phyloP scores from a whole-genome alignment of 1,140 invertebrate species.

The Charaxes varanes region DNA sequence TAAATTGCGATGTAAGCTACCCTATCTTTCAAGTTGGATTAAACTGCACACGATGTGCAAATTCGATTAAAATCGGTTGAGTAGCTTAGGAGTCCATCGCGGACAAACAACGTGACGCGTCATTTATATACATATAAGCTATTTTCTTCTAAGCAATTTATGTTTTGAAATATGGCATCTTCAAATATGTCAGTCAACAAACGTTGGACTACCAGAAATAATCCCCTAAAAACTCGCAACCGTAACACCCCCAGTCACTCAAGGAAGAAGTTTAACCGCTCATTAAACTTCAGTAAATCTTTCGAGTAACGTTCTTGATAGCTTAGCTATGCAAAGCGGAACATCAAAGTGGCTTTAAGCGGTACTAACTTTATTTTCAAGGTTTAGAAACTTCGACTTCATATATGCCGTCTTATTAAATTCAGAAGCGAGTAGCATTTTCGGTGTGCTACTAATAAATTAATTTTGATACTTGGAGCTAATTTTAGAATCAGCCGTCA shows the following conservation, averaged over 20 bases:
- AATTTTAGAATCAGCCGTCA: too few relatives aligned
- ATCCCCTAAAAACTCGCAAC: slow-evolving; percentile 20
- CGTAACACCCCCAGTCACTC: slow-evolving; percentile 18
- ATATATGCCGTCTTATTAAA: slow-evolving; percentile 3
- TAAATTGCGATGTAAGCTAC: too few relatives aligned
- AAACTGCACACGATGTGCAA: too few relatives aligned
- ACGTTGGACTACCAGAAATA: slow-evolving; percentile 9
- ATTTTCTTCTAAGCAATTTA: too few relatives aligned
- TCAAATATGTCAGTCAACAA: slow-evolving; percentile 3
- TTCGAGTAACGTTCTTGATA: slow-evolving; percentile 17
- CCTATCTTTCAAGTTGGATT: too few relatives aligned
- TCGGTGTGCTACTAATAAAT: slow-evolving; percentile 3
- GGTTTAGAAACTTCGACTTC: slow-evolving; percentile 7
- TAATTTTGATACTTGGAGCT: too few relatives aligned
- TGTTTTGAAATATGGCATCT: too few relatives aligned
- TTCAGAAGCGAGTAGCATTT: neutral
- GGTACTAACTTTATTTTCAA: slow-evolving; percentile 19
- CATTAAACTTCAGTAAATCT: slow-evolving; percentile 32
- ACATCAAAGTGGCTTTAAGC: slow-evolving; percentile 18
- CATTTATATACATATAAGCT: too few relatives aligned
- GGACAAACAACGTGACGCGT: too few relatives aligned
- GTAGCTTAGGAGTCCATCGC: too few relatives aligned
- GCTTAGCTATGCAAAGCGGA: slow-evolving; percentile 29
- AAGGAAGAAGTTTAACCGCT: slow-evolving; percentile 22
- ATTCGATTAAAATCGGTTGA: too few relatives aligned